Evolutionary conservation across 2,888 invertebrate genomes (phyloP).

Genomic region (Polyommatus iphigenia): DNA sequence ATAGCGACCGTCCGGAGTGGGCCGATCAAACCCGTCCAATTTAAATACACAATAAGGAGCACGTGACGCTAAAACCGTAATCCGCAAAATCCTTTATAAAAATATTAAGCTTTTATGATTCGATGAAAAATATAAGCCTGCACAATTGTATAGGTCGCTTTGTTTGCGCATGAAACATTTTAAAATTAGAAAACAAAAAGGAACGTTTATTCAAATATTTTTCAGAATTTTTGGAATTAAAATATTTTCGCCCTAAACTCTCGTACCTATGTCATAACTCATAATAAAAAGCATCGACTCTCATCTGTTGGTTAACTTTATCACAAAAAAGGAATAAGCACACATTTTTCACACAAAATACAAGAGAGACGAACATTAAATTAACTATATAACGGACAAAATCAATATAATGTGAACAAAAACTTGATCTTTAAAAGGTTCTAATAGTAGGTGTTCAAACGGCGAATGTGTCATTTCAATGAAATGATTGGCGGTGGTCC

Average conservation of each 20-base stretch:
- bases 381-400: not conserved
- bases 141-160: not conserved
- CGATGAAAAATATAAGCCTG: slow-evolving; percentile 20
- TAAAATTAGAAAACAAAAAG: not conserved
- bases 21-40: slow-evolving; percentile 71
- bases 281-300: not conserved
- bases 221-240: not conserved
- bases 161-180: not conserved
- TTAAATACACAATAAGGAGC: slow-evolving; percentile 62
- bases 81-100: slow-evolving; percentile 23
- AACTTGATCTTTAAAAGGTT: slow-evolving; percentile 3
- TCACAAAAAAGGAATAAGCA: not conserved
- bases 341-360: not conserved
- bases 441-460: slow-evolving; percentile 40
- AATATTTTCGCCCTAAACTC: not conserved
- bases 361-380: not conserved
- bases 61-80: slow-evolving; percentile 49
- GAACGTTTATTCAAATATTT: not conserved
- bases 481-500: slow-evolving; percentile 72
- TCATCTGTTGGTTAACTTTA: not conserved
- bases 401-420: not conserved
- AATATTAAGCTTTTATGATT: slow-evolving; percentile 10
- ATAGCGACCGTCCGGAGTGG: slow-evolving; percentile 71
- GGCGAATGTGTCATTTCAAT: slow-evolving; percentile 67
- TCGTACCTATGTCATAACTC: not conserved